Base-by-base conservation (phyloP, 64 coral and sea anemone genomes). In the Montipora cactus region DNA sequence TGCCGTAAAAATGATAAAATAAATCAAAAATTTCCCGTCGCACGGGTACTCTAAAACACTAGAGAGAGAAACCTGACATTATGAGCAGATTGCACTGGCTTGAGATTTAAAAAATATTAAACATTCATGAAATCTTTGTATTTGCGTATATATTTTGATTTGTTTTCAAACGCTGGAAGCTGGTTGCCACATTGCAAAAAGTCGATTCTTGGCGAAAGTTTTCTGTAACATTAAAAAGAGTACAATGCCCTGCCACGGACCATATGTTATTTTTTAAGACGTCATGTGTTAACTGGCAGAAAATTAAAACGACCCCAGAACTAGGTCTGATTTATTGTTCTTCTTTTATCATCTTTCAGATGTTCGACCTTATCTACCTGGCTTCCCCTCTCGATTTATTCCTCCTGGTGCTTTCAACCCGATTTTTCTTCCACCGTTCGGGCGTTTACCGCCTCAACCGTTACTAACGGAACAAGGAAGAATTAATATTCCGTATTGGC, bases 401-500 rank as follows among this genome's bases (percentile, higher is more conserved):
- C 86, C 57, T 44, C 86, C 57, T 6, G 78, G 82, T 47, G 78
- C 74, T 14, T 97, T 92, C 78, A 95, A 91, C 49, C 93, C 89
- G 22, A 92, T 83, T 37, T 52, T 97, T 7, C 13, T 88, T 14
- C 61, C 89, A 13, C 93, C 92, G 16, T 97, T 49, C 76, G 22
- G 86, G 28, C 92, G 70, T 7, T 53, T 94, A 25, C 89, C 87
- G n/a, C 44, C 48, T 51, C 92, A 23, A 25, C 25, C 20, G 50
- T 95, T 75, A 81, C 53, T 15, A 47, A 15, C 51, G 61, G 80
- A 76, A 50, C 81, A 46, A 7, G 61, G 14, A 46, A 25, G 57
- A 14, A 66, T 94, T 47, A 47, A 84, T 13, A 64, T 94, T 53
- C 95, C 92, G 3, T 89, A 87, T 19, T 97, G 95, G 95, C 83